phyloP scores from a whole-genome alignment of 2,113 vertebrate species.

The Otus sunia region DNA sequence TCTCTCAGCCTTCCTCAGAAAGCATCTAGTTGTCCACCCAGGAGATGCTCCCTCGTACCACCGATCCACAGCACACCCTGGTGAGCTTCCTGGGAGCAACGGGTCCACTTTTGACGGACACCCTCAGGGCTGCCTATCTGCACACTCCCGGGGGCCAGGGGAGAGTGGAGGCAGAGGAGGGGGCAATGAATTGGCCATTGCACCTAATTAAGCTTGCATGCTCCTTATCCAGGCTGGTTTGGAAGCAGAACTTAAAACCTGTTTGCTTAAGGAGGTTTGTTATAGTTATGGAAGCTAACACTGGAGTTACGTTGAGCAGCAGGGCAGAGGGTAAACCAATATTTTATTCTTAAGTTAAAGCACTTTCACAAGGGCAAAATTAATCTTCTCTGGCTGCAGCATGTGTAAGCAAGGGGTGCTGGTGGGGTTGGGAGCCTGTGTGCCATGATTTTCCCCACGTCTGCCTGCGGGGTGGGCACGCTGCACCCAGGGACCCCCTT shows the following conservation, averaged over 20 bases:
- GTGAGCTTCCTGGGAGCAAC: not conserved
- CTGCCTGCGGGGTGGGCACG: fast-evolving
- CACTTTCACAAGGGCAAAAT: not conserved
- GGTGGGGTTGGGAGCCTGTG: not conserved
- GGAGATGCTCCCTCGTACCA: not conserved
- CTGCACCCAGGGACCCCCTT: not conserved
- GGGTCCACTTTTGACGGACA: not conserved
- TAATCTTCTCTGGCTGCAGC: not conserved
- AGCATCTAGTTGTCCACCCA: not conserved
- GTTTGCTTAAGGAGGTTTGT: constrained; percentile 34
- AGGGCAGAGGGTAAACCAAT: constrained; percentile 25
- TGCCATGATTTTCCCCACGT: fast-evolving
- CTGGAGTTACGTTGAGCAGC: not conserved
- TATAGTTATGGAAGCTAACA: not conserved
- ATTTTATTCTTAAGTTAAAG: constrained; percentile 20
- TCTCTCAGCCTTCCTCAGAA: not conserved
- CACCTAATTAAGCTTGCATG: not conserved
- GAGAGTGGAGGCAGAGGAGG: not conserved
- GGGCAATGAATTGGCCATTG: not conserved
- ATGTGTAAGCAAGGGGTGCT: not conserved
- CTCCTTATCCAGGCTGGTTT: not conserved
- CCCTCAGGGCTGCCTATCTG: not conserved
- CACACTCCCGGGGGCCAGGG: not conserved
- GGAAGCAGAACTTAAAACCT: constrained; percentile 9
- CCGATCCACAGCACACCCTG: not conserved